These are phyloP conservation scores for Erythrolamprus reginae DNA, from an alignment of 2,113 vertebrate species.

Conservation along the genomic window DNA sequence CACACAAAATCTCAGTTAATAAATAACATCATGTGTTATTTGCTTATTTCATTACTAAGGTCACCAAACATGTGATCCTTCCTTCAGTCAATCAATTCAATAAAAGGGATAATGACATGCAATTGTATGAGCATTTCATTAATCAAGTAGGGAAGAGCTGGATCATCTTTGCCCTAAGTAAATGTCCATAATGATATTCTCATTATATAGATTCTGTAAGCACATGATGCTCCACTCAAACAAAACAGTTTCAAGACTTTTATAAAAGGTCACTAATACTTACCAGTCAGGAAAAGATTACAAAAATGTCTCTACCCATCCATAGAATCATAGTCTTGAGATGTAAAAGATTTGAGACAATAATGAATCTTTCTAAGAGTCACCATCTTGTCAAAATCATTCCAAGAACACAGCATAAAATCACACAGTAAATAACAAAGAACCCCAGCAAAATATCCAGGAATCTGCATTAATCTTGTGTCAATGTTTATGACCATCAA, in stretches of 20 bases:
- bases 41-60: not conserved
- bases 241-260: not conserved
- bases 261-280: not conserved
- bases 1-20: not conserved
- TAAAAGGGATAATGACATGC: not conserved
- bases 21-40: not conserved
- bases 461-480: not conserved
- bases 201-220: not conserved
- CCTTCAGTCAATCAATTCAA: not conserved
- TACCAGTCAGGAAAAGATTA: not conserved
- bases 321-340: not conserved
- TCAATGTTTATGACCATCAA: not conserved
- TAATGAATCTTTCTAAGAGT: not conserved
- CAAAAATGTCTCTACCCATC: not conserved
- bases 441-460: not conserved
- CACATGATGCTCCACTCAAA: not conserved
- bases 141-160: not conserved
- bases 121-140: not conserved
- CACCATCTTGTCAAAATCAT: not conserved
- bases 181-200: not conserved
- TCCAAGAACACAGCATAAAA: not conserved
- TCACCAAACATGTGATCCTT: not conserved
- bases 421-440: not conserved
- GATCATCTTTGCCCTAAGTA: not conserved
- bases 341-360: not conserved